Percentiles rank a stretch among this genome's conserved stretches.
Conservation (phyloP, 2,113 vertebrate species). For the Brachionichthys hirsutus region DNA sequence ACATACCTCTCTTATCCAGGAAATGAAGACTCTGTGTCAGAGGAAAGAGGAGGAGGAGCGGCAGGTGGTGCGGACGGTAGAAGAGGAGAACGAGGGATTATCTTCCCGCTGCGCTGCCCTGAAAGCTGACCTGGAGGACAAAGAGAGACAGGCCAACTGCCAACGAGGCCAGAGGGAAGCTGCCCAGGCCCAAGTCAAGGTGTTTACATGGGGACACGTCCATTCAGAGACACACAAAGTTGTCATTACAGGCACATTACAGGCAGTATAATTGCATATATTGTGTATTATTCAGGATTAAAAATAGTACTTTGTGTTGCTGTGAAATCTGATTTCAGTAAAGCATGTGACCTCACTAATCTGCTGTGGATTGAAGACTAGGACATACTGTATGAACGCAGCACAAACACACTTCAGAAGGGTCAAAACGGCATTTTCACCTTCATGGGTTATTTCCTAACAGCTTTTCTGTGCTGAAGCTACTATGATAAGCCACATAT, state of each 20-base stretch:
- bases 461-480: no score
- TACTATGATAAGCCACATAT: no score
- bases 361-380: no score
- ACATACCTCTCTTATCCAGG: constrained; percentile 70
- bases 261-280: no score
- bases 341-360: no score
- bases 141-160: constrained; percentile 81
- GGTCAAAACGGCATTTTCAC: no score
- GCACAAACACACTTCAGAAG: no score
- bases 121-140: constrained; percentile 90
- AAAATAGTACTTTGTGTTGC: no score
- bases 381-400: no score
- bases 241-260: constrained; percentile 5
- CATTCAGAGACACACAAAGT: constrained; percentile 29
- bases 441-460: no score
- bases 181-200: constrained; percentile 85
- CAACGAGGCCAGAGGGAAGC: constrained; percentile 81
- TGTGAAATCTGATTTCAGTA: background rate
- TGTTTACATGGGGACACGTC: constrained; percentile 64
- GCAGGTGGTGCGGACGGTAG: constrained; percentile 82
- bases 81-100: constrained; percentile 87
- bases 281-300: no score
- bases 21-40: constrained; percentile 81
- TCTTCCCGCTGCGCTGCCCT: constrained; percentile 83
- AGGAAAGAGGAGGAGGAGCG: constrained; percentile 85